Base-by-base conservation (phyloP, 2,888 invertebrate genomes). In the Drosophila paracracens region DNA sequence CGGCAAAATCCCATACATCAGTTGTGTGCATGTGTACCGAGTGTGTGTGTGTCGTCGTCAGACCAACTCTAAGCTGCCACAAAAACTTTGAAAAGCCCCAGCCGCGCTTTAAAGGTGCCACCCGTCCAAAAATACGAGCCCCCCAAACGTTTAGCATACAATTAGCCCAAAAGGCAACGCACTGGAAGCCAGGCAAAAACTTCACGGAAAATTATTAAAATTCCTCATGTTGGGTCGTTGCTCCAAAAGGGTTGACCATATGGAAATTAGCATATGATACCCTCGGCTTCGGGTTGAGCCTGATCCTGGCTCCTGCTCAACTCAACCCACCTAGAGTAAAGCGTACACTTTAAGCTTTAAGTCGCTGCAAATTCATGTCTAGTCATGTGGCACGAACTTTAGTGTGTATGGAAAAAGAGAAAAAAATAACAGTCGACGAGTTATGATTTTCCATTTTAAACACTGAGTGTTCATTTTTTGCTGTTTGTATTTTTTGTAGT, bases 241-340 rank as follows among this genome's bases (percentile, higher is more conserved):
- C 70, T 72, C 54, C 51, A 74, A 86, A 91, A 87, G 84, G 89
- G 88, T 82, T 91, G 90, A 83, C 91, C 89, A 88, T 90, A 90
- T 91, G 89, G 77, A 91, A 91, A 90, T 91, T 90, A 91, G 90
- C 90, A 90, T 90, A 90, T 89, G 89, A 90, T 79, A 81, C 81
- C 80, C 83, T 25, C 46, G 21, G 64, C 74, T 74, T 67, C 59
- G 58, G 21, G 21, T 46, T 70, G 72, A 67, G 74, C 25, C 46
- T 11, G 36, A 13, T 31, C 27, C 56, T n/a, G n/a, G 7, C n/a
- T 29, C n/a, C 38, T n/a, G 11, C 36, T 38, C 27, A 29, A 29
- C 38, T 11, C 27, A 29, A 21, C 29, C 18, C 27, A n/a, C 48
- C 57, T 52, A 21, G 21, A 35, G 33, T 35, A 33, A 63, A 56